Percentiles rank a stretch among this genome's conserved stretches.
Conservation (phyloP, 2,797 vertebrate species). For the Danionella dracula region DNA sequence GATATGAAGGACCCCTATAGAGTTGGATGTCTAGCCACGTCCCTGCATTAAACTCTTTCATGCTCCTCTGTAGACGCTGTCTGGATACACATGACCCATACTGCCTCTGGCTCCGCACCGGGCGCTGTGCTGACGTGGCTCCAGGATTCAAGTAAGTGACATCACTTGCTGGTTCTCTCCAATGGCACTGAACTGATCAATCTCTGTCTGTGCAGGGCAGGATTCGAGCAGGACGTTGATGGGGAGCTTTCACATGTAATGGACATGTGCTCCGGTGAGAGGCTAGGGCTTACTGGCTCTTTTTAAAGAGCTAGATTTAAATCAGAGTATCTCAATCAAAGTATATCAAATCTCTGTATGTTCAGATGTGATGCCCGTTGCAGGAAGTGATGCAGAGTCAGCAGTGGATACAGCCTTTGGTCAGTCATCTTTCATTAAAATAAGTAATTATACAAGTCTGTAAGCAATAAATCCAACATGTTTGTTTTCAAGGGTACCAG, state of each 20-base stretch:
- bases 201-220: slow-evolving; percentile 57
- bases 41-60: not conserved
- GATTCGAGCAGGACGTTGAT: slow-evolving; percentile 73
- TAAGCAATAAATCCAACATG: too few relatives aligned
- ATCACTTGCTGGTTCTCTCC: slow-evolving; percentile 15
- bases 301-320: too few relatives aligned
- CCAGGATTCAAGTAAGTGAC: slow-evolving; percentile 67
- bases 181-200: not conserved
- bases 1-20: too few relatives aligned
- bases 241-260: slow-evolving; percentile 48
- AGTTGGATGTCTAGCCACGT: too few relatives aligned
- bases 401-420: slow-evolving; percentile 8
- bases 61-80: slow-evolving; percentile 67
- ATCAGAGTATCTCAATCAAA: not conserved
- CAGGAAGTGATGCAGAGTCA: not conserved
- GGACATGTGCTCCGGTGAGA: slow-evolving; percentile 72
- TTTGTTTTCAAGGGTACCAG: too few relatives aligned
- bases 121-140: slow-evolving; percentile 68
- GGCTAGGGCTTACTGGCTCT: too few relatives aligned
- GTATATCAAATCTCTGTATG: not conserved
- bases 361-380: not conserved
- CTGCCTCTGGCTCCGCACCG: slow-evolving; percentile 78
- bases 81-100: slow-evolving; percentile 82
- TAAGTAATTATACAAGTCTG: too few relatives aligned
- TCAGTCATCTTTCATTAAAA: not conserved